Percentiles rank a stretch among this genome's conserved stretches.
Conservation (phyloP, 2,888 invertebrate species). For the Parascotia fuliginaria region DNA sequence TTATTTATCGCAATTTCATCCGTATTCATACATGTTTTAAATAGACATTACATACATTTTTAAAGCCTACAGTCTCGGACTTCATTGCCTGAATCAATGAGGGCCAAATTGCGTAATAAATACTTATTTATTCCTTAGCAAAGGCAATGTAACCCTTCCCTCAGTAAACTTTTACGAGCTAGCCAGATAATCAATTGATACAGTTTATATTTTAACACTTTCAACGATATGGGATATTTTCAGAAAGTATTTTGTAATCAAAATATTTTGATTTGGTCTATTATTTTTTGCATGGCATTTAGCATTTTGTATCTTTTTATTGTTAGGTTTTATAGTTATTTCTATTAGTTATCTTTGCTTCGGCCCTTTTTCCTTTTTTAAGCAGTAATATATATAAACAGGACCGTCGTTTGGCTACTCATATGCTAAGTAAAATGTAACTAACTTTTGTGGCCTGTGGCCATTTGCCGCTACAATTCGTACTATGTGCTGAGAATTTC, state of each 20-base stretch:
- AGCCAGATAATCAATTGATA: constrained; percentile 40
- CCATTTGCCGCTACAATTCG: no score
- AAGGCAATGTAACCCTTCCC: constrained; percentile 30
- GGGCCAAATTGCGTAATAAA: constrained; percentile 34
- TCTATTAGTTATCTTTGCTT: no score
- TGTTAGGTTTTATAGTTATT: no score
- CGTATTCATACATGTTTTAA: no score
- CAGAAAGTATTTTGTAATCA: constrained; percentile 18
- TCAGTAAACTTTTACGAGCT: constrained; percentile 41
- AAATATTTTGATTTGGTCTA: neutral
- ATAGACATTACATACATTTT: neutral
- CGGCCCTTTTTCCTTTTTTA: neutral
- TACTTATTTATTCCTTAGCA: constrained; percentile 39
- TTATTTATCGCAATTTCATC: no score
- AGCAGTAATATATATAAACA: no score
- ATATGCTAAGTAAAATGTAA: no score
- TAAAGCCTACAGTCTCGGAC: constrained; percentile 16
- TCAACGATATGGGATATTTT: constrained; percentile 18
- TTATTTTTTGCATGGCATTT: neutral
- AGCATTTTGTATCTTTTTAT: neutral
- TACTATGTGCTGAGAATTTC: no score
- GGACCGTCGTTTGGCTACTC: no score
- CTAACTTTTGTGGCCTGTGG: no score
- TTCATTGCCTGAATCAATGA: constrained; percentile 6
- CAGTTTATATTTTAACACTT: constrained; percentile 35